Evolutionary conservation across 2,888 invertebrate genomes (phyloP).

Genomic region (Platerodrilus igneus): DNA sequence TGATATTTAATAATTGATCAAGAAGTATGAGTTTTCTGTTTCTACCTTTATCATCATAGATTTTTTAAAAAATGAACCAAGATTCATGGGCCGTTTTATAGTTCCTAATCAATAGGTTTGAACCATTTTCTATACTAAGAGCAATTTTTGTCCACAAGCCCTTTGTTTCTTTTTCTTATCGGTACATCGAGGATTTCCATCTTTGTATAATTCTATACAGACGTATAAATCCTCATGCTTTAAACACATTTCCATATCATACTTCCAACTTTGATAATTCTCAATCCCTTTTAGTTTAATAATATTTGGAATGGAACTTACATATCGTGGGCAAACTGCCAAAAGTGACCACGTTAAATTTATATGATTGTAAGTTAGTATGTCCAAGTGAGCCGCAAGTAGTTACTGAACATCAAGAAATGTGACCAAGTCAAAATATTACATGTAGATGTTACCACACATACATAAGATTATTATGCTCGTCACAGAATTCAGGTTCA

Average conservation of each 20-base stretch:
- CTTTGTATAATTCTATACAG: not conserved
- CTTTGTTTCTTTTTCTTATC: not conserved
- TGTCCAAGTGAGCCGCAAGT: too few relatives aligned
- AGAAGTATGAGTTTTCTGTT: not conserved
- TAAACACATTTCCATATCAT: conserved; percentile 2
- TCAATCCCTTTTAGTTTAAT: too few relatives aligned
- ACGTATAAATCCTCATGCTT: not conserved
- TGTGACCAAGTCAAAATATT: too few relatives aligned
- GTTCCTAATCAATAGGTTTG: not conserved
- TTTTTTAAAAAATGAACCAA: not conserved
- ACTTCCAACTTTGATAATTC: conserved; percentile 4
- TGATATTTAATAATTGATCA: not conserved
- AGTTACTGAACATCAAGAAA: too few relatives aligned
- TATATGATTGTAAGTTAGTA: too few relatives aligned
- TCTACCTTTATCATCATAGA: conserved; percentile 1
- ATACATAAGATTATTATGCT: too few relatives aligned
- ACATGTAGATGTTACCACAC: too few relatives aligned
- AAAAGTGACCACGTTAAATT: too few relatives aligned
- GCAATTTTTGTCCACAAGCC: not conserved
- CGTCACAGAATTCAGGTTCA: too few relatives aligned
- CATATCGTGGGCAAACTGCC: too few relatives aligned
- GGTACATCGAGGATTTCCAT: not conserved
- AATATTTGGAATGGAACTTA: too few relatives aligned
- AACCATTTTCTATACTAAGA: not conserved
- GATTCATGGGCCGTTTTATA: not conserved